Conservation (phyloP, 2,888 invertebrate genomes). For the Athrips mouffetella region DNA sequence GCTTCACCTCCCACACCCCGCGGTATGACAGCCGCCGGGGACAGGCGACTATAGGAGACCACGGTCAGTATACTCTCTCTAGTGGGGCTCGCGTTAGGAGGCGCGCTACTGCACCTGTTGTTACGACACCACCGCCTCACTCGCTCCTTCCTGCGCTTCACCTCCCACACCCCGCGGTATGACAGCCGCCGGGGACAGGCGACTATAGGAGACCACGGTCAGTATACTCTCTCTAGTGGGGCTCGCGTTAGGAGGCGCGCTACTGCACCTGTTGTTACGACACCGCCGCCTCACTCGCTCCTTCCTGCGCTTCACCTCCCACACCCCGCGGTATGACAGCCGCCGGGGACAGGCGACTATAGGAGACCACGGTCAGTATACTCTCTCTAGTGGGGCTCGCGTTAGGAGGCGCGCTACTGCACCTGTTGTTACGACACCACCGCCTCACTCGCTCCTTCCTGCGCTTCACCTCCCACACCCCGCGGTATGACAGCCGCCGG, state of each 20-base stretch:
- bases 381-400: no score
- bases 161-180: slow-evolving; percentile 53
- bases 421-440: slow-evolving; percentile 34
- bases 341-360: slow-evolving; percentile 87
- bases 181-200: slow-evolving; percentile 87
- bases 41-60: slow-evolving; percentile 84
- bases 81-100: no score
- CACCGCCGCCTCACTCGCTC: slow-evolving; percentile 78
- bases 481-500: slow-evolving; percentile 82
- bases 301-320: slow-evolving; percentile 85
- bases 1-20: slow-evolving; percentile 59
- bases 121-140: slow-evolving; percentile 56
- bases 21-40: slow-evolving; percentile 85
- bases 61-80: slow-evolving; percentile 57
- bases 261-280: neutral
- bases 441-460: slow-evolving; percentile 83
- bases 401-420: no score
- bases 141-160: slow-evolving; percentile 83
- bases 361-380: slow-evolving; percentile 78
- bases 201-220: slow-evolving; percentile 83
- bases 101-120: no score
- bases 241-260: no score
- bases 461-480: slow-evolving; percentile 80
- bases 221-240: neutral
- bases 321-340: slow-evolving; percentile 77